phyloP scores from a whole-genome alignment of 2,797 vertebrate genomes.

The Thripadectes ignobilis region DNA sequence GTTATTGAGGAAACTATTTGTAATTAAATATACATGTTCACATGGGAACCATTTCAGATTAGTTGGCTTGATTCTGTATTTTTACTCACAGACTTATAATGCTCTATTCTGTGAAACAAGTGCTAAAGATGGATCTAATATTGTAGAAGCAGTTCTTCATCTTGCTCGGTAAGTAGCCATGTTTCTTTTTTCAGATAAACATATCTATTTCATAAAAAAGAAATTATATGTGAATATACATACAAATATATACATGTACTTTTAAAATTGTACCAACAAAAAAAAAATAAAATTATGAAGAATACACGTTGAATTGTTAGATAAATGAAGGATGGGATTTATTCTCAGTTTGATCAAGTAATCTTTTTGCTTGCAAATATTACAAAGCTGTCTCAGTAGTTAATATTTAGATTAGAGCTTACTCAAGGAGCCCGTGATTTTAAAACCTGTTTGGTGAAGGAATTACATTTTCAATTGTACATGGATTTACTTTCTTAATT shows the following conservation, averaged over 20 bases:
- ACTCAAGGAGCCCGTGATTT: not conserved
- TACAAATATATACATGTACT: not conserved
- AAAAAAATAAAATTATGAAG: not conserved
- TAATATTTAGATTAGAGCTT: not conserved
- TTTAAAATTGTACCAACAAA: not conserved
- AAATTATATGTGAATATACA: not conserved
- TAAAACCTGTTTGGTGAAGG: not conserved
- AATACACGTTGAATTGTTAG: not conserved
- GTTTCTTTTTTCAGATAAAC: not conserved
- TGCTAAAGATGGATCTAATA: conserved; percentile 92
- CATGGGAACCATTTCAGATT: not conserved
- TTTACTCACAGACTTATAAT: conserved; percentile 73
- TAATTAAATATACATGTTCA: not conserved
- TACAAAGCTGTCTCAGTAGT: not conserved
- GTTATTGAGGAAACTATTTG: not conserved
- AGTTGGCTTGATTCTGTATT: not conserved
- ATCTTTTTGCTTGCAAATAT: not conserved
- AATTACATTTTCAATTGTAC: not conserved
- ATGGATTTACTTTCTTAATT: not conserved
- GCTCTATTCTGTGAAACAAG: conserved; percentile 84
- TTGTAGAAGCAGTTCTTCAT: conserved; percentile 94
- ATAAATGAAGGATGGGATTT: not conserved
- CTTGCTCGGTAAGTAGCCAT: conserved; percentile 85
- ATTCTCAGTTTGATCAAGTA: not conserved
- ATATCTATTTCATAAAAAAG: not conserved